Evolutionary conservation across 2,113 vertebrate genomes (phyloP), one percentile per base, ranked within the genome.

Genomic region (Ceuthmochares aereus): DNA sequence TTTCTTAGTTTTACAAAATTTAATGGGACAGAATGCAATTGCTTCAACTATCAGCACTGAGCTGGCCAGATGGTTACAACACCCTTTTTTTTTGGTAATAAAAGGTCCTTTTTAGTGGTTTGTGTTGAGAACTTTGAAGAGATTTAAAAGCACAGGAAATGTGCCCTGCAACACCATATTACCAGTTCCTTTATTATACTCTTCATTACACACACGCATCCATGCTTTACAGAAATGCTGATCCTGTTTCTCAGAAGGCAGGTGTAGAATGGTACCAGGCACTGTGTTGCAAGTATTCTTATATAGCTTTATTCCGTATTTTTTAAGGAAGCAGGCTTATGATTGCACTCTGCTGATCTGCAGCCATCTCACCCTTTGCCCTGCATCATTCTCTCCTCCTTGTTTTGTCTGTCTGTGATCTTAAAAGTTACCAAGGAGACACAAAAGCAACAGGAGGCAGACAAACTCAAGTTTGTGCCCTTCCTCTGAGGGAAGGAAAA

Each of bases 1-100:
- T 92, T 91, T 95, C 95, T 89, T 69, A 95, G 89, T 93, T 97
- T 42, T 58, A 52, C 30, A 80, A 21, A 96, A 91, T 88, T 70
- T 91, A 94, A 85, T 72, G 85, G 95, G 95, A 96, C 93, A 92
- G 84, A 96, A 96, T 84, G 63, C 55, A 96, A 95, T 94, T 84
- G 89, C 60, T 74, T 69, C 89, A 87, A 68, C 70, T 73, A 72
- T 54, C 45, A 92, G 84, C 40, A 63, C 26, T 37, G 17, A 36
- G 34, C 18, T 37, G 49, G 30, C 27, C 37, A 66, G 5, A 49
- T 67, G n/a, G 43, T 82, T 42, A 73, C 42, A 85, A 32, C 8
- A 54, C 3, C 2, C 2, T 29, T 58, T 74, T 76, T 68, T 60
- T 22, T 3, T 52, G 40, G 40, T 40, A 63, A 77, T 49, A 45